Base-by-base conservation (phyloP, 2,797 vertebrate genomes). In the Ptychadena robeensis region DNA sequence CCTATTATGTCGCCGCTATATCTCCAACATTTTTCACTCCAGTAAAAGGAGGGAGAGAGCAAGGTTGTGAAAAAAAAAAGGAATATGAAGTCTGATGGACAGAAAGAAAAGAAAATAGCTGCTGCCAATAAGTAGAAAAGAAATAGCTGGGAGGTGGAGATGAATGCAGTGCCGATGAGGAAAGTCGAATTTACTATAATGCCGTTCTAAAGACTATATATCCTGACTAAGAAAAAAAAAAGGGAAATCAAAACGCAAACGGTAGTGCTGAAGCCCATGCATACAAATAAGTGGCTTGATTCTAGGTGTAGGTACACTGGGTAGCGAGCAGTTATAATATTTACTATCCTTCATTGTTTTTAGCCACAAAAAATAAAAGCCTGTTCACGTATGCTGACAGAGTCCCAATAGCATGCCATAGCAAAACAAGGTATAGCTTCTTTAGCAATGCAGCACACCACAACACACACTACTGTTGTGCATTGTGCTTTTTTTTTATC, bases 1-100 rank as follows among this genome's bases (percentile, higher is more conserved):
- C 90, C 88, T 90, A 57, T 81, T 81, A 88, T 88, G 89, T 89
- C 90, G 90, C 89, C 88, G 90, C 89, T 87, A 88, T 77, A 88
- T 79, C 75, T 9, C 64, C 86, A 85, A 65, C 87, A 86, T 88
- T 90, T 78, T 86, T 83, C 85, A 79, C 75, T 85, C 59, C 35
- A 48, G 12, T 15, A 32, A 27, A 76, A 80, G 76, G 44, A 70
- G 73, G 59, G 8, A 6, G 71, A 64, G 67, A 82, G 40, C 31
- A 64, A 64, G 73, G 18, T 25, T 0, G 31, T 6, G 73, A 77
- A 69, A 31, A 6, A 77, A 69, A 31, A 6, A 61, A 64, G 28
- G 34, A 74, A 69, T 70, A 80, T 80, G 15, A 69, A 68, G 32
- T 28, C 14, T 70, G 65, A 85, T 31, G 66, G 83, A 75, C 59